A percentile compares a stretch with the other conserved stretches of the same genome.
phyloP scores from a whole-genome alignment of 2,113 vertebrate genomes.

The Paramisgurnus dabryanus region DNA sequence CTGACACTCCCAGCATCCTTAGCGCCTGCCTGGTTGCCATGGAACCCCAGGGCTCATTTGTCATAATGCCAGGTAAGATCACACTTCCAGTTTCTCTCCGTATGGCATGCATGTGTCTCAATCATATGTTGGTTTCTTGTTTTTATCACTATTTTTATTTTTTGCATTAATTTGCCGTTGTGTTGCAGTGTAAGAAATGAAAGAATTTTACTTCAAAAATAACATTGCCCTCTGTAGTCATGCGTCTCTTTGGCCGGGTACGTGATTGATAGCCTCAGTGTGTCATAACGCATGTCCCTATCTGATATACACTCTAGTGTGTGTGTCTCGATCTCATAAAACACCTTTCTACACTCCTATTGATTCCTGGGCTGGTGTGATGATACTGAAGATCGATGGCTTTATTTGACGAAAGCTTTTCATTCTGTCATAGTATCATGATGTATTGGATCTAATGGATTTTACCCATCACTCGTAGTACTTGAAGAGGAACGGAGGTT shows the following conservation, averaged over 20 bases:
- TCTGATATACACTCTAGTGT: conserved; percentile 67
- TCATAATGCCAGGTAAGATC: conserved; percentile 93
- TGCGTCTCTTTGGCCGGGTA: conserved; percentile 15
- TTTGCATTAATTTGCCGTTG: background rate
- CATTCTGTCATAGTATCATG: conserved; percentile 40
- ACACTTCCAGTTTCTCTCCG: background rate
- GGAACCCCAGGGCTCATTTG: conserved; percentile 95
- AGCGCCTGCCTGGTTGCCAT: conserved; percentile 95
- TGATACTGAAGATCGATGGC: conserved; percentile 67
- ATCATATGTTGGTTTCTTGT: background rate
- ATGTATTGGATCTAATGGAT: conserved; percentile 29
- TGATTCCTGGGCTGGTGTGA: conserved; percentile 62
- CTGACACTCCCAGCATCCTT: conserved; percentile 95
- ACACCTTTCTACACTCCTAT: conserved; percentile 63
- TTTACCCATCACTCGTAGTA: conserved; percentile 30
- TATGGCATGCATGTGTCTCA: conserved; percentile 9
- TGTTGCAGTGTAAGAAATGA: background rate
- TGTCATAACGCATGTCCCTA: conserved; percentile 61
- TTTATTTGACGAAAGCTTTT: conserved; percentile 67
- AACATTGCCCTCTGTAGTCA: background rate
- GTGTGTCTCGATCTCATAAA: conserved; percentile 59
- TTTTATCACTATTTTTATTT: background rate
- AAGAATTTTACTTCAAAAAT: background rate
- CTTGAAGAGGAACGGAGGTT: background rate
- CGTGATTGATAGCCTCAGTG: conserved; percentile 59